phyloP scores from a whole-genome alignment of 2,797 vertebrate species.

The Gymnothorax reevesii region DNA sequence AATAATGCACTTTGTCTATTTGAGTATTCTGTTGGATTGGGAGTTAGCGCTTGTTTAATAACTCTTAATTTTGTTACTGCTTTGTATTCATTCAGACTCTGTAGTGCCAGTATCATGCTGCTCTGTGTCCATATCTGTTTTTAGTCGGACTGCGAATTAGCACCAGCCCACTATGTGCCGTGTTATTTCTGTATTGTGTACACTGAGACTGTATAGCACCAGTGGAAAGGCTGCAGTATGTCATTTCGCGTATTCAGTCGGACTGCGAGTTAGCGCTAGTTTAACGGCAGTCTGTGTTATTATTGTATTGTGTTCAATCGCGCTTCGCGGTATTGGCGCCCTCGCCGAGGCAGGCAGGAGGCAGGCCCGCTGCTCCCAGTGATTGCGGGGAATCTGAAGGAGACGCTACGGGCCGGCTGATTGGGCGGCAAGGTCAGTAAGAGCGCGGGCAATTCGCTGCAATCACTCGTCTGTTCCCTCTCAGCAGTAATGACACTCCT shows the following conservation, averaged over 20 bases:
- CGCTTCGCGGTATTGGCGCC: not conserved
- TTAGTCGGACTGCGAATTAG: not conserved
- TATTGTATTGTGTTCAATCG: not conserved
- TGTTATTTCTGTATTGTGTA: not conserved
- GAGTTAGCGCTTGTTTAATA: not conserved
- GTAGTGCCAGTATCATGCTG: not conserved
- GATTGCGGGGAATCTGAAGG: constrained; percentile 70
- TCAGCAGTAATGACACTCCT: constrained; percentile 74
- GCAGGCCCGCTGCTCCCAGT: constrained; percentile 46
- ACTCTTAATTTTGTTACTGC: too few species aligned
- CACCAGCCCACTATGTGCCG: not conserved
- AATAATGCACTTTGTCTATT: too few species aligned
- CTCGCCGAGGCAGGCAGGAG: not conserved
- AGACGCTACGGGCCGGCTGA: constrained; percentile 63
- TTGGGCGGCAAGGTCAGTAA: constrained; percentile 66
- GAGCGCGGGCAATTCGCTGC: constrained; percentile 71
- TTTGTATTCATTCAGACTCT: not conserved
- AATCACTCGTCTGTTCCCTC: constrained; percentile 73
- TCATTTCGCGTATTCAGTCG: not conserved
- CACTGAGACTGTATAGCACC: not conserved
- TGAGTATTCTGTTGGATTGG: not conserved
- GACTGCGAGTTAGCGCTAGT: not conserved
- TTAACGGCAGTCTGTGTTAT: not conserved
- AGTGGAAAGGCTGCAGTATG: not conserved
- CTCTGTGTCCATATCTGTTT: not conserved